Percentiles rank a stretch among this genome's conserved stretches.
Evolutionary conservation across 64 coral and sea anemone species (phyloP).

Genomic region (Actinia tenebrosa): DNA sequence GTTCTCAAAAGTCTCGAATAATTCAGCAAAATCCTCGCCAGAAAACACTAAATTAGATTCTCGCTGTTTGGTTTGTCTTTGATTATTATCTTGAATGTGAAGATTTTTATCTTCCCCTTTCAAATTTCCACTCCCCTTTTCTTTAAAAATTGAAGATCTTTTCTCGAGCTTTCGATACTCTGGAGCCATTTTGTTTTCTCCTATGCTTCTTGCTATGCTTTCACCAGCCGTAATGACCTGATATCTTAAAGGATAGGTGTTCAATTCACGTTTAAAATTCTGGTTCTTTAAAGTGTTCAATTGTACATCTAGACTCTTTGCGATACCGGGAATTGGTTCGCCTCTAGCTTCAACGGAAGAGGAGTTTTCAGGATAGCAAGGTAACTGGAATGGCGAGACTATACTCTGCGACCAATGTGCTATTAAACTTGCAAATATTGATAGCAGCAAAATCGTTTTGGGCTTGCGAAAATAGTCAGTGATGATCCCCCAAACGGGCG

Average conservation of each 20-base stretch:
- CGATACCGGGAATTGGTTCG: not conserved
- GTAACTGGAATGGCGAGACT: constrained; percentile 75
- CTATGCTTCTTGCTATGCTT: not conserved
- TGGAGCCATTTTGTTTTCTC: not conserved
- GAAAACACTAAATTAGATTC: not conserved
- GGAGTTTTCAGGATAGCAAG: constrained; percentile 49
- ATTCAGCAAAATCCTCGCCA: not conserved
- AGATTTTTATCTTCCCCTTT: not conserved
- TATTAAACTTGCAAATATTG: constrained; percentile 59
- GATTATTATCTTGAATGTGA: not conserved
- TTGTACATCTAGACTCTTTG: not conserved
- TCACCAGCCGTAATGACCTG: not conserved
- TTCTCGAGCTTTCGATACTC: not conserved
- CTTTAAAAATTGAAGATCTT: not conserved
- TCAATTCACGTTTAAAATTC: not conserved
- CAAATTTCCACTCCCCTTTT: not conserved
- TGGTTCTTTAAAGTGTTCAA: not conserved
- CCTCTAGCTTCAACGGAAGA: not conserved
- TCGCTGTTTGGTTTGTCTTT: not conserved
- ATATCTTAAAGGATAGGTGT: not conserved
- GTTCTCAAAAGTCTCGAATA: not conserved
- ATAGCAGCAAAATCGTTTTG: constrained; percentile 75
- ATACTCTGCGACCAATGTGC: constrained; percentile 85
- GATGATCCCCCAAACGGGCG: constrained; percentile 81
- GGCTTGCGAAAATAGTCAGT: constrained; percentile 63